These are phyloP conservation scores for Osmerus eperlanus DNA, from an alignment of 2,113 vertebrate species.

Conservation along the genomic window DNA sequence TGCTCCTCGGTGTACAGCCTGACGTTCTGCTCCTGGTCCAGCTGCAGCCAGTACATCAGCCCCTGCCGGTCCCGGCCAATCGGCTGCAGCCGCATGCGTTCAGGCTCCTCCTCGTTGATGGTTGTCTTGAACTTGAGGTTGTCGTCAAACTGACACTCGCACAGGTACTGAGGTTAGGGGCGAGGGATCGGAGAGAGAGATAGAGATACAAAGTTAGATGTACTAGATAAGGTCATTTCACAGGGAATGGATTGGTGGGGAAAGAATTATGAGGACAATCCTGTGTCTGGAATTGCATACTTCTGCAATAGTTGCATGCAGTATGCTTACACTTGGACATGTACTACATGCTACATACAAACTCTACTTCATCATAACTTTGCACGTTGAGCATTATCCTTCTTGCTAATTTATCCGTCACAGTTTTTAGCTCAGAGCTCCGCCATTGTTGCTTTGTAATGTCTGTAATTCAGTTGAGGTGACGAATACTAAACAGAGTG, in stretches of 20 bases:
- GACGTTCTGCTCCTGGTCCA: slow-evolving; percentile 95
- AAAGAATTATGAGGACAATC: not conserved
- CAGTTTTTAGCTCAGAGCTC: too few species aligned
- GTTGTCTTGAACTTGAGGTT: slow-evolving; percentile 96
- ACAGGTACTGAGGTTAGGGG: slow-evolving; percentile 81
- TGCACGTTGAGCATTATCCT: too few species aligned
- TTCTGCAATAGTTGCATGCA: too few species aligned
- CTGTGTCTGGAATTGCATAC: too few species aligned
- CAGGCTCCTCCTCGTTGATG: slow-evolving; percentile 93
- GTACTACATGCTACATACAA: too few species aligned
- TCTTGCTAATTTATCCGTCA: too few species aligned
- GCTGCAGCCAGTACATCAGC: slow-evolving; percentile 94
- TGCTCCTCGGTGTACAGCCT: slow-evolving; percentile 96
- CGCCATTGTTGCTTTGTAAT: too few species aligned
- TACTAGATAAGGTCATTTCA: not conserved
- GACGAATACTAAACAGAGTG: too few species aligned
- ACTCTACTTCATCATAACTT: too few species aligned
- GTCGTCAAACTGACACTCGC: slow-evolving; percentile 98
- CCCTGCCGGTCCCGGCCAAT: slow-evolving; percentile 90
- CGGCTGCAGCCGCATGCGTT: slow-evolving; percentile 93
- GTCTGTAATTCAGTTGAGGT: too few species aligned
- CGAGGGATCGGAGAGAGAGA: not conserved
- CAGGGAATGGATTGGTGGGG: not conserved
- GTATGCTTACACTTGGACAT: too few species aligned
- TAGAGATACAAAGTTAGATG: too few species aligned